Evolutionary conservation across 2,888 invertebrate genomes (phyloP), one percentile per base, ranked within the genome.

Genomic region (Chalcosyrphus nemorum): DNA sequence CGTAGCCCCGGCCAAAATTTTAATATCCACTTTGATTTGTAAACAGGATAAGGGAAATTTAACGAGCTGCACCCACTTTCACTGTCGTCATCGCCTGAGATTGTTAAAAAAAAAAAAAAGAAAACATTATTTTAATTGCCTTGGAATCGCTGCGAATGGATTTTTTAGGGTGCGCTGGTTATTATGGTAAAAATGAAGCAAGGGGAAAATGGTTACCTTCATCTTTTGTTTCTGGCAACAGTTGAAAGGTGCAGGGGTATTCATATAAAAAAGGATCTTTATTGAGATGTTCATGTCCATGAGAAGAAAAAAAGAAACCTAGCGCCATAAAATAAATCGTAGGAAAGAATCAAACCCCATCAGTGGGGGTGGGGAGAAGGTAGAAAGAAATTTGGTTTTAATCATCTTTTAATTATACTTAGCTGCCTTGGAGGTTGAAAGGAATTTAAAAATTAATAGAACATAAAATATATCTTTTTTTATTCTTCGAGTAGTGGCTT

Each of bases 361-460:
- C 5, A 5, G 27, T 29, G 29, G 29, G 5, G 29, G 47, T 11
- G 1, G 15, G 17, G 35, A n/a, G n/a, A 35, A 7, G n/a, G 11
- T 17, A 21, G 24, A 11, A 43, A 27, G 11, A 27, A 15, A 50
- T 29, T 50, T 13, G 17, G 38, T 41, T 63, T 75, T 81, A 68
- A 81, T 75, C 47, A 81, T 71, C 57, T 70, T 70, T 81, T 81
- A 76, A 81, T 76, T 76, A 71, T 57, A 43, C 17, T 65, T 65
- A 24, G 35, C 56, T 76, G 65, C 63, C 57, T 47, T 21, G 59
- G 35, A 54, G 52, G 17, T 57, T 56, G 41, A 35, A 59, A 61
- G 35, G 27, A 66, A 80, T 59, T 3, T 19, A 45, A 45, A 80
- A 54, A 74, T 74, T 47, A 74, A 80, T 80, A 63, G 65, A 47